phyloP scores from a whole-genome alignment of 1,140 invertebrate genomes.

The Dolichoris vasculosae region DNA sequence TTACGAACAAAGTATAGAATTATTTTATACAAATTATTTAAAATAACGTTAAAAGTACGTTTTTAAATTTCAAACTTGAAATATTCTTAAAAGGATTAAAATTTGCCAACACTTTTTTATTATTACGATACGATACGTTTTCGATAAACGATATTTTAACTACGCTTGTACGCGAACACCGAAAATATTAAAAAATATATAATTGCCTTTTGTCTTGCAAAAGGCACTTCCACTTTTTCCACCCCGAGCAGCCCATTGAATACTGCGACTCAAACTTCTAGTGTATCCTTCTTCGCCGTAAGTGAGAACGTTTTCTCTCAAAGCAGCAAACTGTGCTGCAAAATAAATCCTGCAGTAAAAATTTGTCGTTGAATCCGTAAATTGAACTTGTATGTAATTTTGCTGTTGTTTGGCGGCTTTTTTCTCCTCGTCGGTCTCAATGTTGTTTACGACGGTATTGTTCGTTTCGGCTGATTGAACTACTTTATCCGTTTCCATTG shows the following conservation, averaged over 20 bases:
- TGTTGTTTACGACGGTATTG: not conserved
- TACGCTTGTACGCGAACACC: not conserved
- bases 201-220: constrained; percentile 90
- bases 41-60: no score
- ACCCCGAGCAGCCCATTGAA: constrained; percentile 94
- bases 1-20: no score
- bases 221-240: constrained; percentile 98
- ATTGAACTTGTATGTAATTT: constrained; percentile 85
- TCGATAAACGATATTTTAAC: not conserved
- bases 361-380: constrained; percentile 82
- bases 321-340: constrained; percentile 88
- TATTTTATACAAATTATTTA: no score
- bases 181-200: not conserved
- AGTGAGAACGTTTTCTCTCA: constrained; percentile 83
- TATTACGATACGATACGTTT: not conserved
- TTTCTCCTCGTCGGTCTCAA: constrained; percentile 67
- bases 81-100: no score
- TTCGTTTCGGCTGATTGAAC: constrained; percentile 30
- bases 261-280: constrained; percentile 90
- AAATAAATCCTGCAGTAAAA: constrained; percentile 91
- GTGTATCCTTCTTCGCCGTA: constrained; percentile 84
- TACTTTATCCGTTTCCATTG: constrained; percentile 67
- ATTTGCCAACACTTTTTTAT: no score
- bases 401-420: constrained; percentile 69
- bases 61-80: no score